Evolutionary conservation across 2,888 invertebrate genomes (phyloP).

Genomic region (Chorisops tibialis): DNA sequence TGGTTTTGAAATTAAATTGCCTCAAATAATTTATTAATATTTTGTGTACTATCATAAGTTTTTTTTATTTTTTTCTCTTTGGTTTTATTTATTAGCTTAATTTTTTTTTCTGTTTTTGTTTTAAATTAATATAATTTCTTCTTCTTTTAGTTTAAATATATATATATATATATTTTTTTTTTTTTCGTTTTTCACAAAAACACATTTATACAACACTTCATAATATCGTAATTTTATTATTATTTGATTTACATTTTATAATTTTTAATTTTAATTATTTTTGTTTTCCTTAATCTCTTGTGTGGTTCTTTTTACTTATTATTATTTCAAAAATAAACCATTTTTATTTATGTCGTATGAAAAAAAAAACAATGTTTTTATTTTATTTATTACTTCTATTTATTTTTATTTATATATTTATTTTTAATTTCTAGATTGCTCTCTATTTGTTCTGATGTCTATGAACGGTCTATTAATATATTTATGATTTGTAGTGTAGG

Average conservation of each 20-base stretch:
- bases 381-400: background rate
- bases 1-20: too few species aligned
- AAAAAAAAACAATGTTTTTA: background rate
- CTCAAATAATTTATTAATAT: background rate
- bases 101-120: slow-evolving; percentile 26
- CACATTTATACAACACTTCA: too few species aligned
- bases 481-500: too few species aligned
- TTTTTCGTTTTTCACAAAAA: too few species aligned
- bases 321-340: background rate
- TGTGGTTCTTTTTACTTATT: background rate
- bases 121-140: slow-evolving; percentile 30
- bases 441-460: background rate
- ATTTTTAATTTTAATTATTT: too few species aligned
- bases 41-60: background rate
- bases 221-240: background rate
- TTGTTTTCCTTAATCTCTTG: background rate
- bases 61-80: background rate
- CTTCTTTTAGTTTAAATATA: background rate
- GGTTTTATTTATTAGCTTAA: slow-evolving; percentile 9
- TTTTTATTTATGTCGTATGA: background rate
- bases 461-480: too few species aligned
- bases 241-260: background rate
- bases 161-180: slow-evolving; percentile 10
- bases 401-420: background rate
- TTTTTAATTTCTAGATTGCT: background rate